Base-by-base conservation (phyloP, 2,797 vertebrate genomes). In the Streptopelia turtur region DNA sequence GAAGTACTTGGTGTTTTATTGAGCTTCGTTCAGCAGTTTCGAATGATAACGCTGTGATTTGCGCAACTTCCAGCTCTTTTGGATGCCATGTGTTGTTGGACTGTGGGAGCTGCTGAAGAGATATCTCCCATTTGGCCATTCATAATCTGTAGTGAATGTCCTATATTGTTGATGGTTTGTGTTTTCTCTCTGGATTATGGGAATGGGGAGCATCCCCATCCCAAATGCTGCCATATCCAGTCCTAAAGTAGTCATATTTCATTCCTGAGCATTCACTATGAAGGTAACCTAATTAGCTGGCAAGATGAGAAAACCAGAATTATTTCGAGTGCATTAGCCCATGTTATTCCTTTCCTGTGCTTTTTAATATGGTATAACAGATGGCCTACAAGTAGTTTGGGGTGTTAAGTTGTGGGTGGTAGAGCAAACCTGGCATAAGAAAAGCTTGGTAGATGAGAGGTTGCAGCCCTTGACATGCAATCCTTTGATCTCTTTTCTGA, bases 381-480 rank as follows among this genome's bases (percentile, higher is more conserved):
- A 41, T 49, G 60, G 24, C 47, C 69, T 89, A 79, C 50, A 61
- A 65, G 65, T 61, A 63, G 30, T 49, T n/a, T 8, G 4, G 72
- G 35, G 43, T 83, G 65, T 71, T 89, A 79, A 69, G 61, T 72
- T 86, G 65, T 69, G 89, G 77, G 59, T 87, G 80, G 80, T 74
- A 63, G 70, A 89, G 41, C 80, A 93, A 96, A 94, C 59, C 83
- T 93, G 94, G 72, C 89, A 13, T 80, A 75, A 87, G 68, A 87
- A 89, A 39, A 83, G 37, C 59, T 63, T 77, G 87, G 65, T 84
- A 59, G 69, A 70, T 85, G 84, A 45, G 68, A 94, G 76, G 60
- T 41, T 93, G 70, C 63, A 88, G 74, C 66, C 57, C 70, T 86
- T 94, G 83, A 63, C 43, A 50, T 76, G 47, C 52, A 92, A 31